phyloP scores from a whole-genome alignment of 2,888 invertebrate genomes.

The Drosophila testacea region DNA sequence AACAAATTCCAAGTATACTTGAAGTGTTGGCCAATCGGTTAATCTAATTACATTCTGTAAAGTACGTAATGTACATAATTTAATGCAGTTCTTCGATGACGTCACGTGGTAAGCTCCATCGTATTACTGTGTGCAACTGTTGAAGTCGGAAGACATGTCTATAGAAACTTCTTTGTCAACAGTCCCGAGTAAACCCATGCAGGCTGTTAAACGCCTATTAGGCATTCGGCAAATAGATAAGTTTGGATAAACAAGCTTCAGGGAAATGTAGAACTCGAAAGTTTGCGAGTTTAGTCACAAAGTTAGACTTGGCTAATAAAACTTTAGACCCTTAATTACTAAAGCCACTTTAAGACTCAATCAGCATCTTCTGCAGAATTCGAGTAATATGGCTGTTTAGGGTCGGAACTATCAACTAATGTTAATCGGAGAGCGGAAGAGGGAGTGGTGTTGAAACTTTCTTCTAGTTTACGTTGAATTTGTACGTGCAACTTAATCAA shows the following conservation, averaged over 20 bases:
- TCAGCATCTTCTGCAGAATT: constrained; percentile 59
- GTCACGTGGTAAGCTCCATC: too few relatives aligned
- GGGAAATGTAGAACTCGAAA: constrained; percentile 25
- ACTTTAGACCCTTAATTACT: constrained; percentile 67
- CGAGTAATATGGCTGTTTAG: constrained; percentile 36
- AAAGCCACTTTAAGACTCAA: constrained; percentile 74
- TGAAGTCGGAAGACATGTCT: not conserved
- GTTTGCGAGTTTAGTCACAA: constrained; percentile 46
- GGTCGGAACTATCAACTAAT: not conserved
- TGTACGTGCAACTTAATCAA: constrained; percentile 32
- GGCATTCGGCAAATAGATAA: constrained; percentile 46
- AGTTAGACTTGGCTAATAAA: constrained; percentile 56
- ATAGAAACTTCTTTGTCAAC: constrained; percentile 23
- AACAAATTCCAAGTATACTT: too few relatives aligned
- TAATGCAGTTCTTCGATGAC: too few relatives aligned
- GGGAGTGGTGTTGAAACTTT: constrained; percentile 8
- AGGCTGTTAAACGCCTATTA: constrained; percentile 55
- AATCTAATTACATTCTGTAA: too few relatives aligned
- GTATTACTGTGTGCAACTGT: too few relatives aligned
- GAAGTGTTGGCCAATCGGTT: too few relatives aligned
- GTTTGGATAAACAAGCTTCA: constrained; percentile 41
- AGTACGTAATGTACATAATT: too few relatives aligned
- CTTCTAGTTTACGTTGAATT: constrained; percentile 2
- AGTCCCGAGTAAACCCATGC: constrained; percentile 30
- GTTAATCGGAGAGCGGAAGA: not conserved